phyloP scores from a whole-genome alignment of 2,113 vertebrate genomes.

The Pagrus major region DNA sequence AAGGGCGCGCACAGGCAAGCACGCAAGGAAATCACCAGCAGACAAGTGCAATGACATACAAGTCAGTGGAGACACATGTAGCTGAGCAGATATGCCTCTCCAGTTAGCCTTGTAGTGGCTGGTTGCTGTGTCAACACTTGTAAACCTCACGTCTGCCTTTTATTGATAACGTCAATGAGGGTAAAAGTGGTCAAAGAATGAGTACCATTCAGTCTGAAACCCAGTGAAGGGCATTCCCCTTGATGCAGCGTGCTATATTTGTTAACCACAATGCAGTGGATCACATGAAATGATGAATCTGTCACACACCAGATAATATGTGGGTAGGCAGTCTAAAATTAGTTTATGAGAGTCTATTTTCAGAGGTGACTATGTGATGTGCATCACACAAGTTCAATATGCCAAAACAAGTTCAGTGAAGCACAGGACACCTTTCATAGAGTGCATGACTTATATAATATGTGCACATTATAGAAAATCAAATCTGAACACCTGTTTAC shows the following conservation, averaged over 20 bases:
- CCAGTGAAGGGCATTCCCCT: constrained; percentile 70
- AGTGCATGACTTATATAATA: too few relatives aligned
- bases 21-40: constrained; percentile 34
- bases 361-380: constrained; percentile 38
- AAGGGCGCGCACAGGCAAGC: constrained; percentile 12
- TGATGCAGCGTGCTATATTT: constrained; percentile 60
- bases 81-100: constrained; percentile 14
- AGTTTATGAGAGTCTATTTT: constrained; percentile 71
- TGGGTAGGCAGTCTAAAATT: constrained; percentile 74
- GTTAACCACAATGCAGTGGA: constrained; percentile 70
- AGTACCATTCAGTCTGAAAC: constrained; percentile 43
- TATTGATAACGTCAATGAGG: constrained; percentile 45
- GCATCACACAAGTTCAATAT: constrained; percentile 6
- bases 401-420: constrained; percentile 4
- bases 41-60: constrained; percentile 25
- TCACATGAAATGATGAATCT: constrained; percentile 78
- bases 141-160: constrained; percentile 36
- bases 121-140: constrained; percentile 36
- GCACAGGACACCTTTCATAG: background rate
- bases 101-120: constrained; percentile 3
- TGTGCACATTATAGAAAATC: background rate
- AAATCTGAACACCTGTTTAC: background rate
- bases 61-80: constrained; percentile 1
- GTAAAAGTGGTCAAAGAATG: constrained; percentile 40
- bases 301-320: constrained; percentile 73